A percentile compares a stretch with the other conserved stretches of the same genome.
Conservation (phyloP, 2,113 vertebrate genomes). For the Pantherophis guttatus region DNA sequence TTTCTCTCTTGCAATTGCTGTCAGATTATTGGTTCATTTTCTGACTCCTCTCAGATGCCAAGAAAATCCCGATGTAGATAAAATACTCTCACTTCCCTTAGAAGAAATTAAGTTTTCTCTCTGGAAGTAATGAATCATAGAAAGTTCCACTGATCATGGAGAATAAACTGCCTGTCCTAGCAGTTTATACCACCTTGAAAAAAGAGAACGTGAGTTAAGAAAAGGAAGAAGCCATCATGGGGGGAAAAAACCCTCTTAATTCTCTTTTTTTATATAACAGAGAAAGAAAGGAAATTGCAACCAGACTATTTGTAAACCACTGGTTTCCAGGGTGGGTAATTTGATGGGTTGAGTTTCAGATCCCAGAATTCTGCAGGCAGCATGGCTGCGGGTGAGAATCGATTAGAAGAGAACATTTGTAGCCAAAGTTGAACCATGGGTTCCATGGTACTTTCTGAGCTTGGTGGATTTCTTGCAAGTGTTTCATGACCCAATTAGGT, state of each 20-base stretch:
- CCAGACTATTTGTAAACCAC: not conserved
- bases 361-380: not conserved
- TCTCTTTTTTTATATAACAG: not conserved
- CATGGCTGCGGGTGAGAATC: not conserved
- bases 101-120: conserved; percentile 45
- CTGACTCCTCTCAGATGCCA: conserved; percentile 7
- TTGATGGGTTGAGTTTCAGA: not conserved
- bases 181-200: conserved; percentile 32
- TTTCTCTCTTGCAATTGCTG: not conserved
- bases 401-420: not conserved
- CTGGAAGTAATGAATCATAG: conserved; percentile 40
- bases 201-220: not conserved
- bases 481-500: not conserved
- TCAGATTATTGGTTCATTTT: conserved; percentile 27
- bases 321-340: not conserved
- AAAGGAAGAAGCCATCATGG: not conserved
- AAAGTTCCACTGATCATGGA: conserved; percentile 16
- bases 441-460: not conserved
- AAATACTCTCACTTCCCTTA: conserved; percentile 4
- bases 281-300: not conserved
- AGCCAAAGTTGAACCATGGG: not conserved
- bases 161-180: conserved; percentile 41
- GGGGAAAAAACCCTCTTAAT: not conserved
- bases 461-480: not conserved
- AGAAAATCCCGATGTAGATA: conserved; percentile 30